Conservation (phyloP, 2,888 invertebrate species). For the Polyploca ridens region DNA sequence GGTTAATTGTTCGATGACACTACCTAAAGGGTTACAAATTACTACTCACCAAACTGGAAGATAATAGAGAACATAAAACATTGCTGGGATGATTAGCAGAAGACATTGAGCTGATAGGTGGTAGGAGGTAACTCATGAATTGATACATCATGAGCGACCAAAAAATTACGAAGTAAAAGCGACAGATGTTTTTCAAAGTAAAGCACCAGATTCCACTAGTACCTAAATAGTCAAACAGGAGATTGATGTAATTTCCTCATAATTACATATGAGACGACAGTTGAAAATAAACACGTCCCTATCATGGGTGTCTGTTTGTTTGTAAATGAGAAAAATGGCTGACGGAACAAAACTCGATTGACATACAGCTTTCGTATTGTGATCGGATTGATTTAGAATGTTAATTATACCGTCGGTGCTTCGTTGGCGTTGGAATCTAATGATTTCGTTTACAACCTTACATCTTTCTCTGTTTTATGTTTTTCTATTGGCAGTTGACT, state of each 20-base stretch:
- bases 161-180: neutral
- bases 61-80: too few relatives aligned
- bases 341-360: slow-evolving; percentile 65
- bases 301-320: slow-evolving; percentile 62
- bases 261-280: slow-evolving; percentile 49
- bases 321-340: slow-evolving; percentile 65
- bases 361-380: slow-evolving; percentile 69
- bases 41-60: too few relatives aligned
- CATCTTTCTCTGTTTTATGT: slow-evolving; percentile 9
- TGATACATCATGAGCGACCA: too few relatives aligned
- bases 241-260: slow-evolving; percentile 50
- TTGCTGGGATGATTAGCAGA: too few relatives aligned
- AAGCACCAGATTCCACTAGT: slow-evolving; percentile 6
- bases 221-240: slow-evolving; percentile 33
- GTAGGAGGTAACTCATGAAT: too few relatives aligned
- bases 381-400: slow-evolving; percentile 63
- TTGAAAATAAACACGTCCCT: slow-evolving; percentile 73
- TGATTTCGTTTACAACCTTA: slow-evolving; percentile 3
- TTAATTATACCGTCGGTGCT: slow-evolving; percentile 42
- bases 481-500: neutral
- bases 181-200: neutral
- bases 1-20: too few relatives aligned
- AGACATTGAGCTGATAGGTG: too few relatives aligned
- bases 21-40: too few relatives aligned
- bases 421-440: slow-evolving; percentile 1